Conservation (phyloP, 1,140 invertebrate species). For the Euura lappo region DNA sequence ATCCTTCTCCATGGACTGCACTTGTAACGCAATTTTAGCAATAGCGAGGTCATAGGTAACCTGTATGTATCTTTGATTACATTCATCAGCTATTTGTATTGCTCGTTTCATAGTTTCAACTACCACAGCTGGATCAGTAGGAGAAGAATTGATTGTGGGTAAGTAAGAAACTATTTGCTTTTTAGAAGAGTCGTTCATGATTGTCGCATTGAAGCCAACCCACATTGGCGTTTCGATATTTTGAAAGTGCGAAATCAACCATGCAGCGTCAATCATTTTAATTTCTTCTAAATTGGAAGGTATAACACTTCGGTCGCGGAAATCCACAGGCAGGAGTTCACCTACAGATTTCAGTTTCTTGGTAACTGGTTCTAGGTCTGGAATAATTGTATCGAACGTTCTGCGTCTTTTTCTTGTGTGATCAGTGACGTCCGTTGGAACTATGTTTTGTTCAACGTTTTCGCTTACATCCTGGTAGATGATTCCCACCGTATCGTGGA, state of each 20-base stretch:
- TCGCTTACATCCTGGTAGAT: neutral
- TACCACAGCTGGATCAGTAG: constrained; percentile 25
- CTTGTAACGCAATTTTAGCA: constrained; percentile 32
- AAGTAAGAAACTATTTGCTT: constrained; percentile 30
- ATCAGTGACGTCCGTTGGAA: neutral
- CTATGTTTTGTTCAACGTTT: neutral
- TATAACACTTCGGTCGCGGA: no score
- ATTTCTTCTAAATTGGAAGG: neutral
- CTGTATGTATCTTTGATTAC: constrained; percentile 37
- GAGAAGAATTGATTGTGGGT: constrained; percentile 32
- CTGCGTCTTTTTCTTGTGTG: constrained; percentile 3
- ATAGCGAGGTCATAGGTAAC: constrained; percentile 37
- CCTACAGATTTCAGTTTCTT: no score
- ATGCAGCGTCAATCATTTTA: constrained; percentile 9
- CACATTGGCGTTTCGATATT: constrained; percentile 28
- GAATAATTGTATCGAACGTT: neutral
- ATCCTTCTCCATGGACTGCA: constrained; percentile 14
- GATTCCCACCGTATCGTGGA: constrained; percentile 10
- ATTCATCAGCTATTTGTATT: constrained; percentile 25
- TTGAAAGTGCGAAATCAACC: no score
- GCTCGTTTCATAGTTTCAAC: constrained; percentile 27
- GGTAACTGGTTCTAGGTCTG: no score
- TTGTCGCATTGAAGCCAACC: constrained; percentile 25
- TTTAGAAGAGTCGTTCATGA: constrained; percentile 12
- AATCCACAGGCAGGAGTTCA: no score